Evolutionary conservation across 2,113 vertebrate species (phyloP).

Genomic region (Gobio gobio): DNA sequence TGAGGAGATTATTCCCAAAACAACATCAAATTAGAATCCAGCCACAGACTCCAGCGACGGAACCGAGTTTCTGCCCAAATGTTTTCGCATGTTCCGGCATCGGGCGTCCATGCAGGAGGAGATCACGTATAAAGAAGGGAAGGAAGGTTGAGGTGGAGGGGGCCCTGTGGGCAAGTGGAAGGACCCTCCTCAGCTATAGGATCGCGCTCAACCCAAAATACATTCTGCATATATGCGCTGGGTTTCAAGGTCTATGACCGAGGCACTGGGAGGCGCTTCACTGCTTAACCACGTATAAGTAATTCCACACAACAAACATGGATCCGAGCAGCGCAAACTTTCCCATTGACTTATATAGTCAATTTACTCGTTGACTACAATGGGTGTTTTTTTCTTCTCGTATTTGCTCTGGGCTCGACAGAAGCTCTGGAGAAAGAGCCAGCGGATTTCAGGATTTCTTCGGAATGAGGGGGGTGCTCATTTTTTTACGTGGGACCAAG

Average conservation of each 20-base stretch:
- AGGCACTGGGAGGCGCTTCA: slow-evolving; percentile 73
- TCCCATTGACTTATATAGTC: slow-evolving; percentile 32
- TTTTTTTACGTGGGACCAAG: neutral
- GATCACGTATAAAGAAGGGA: neutral
- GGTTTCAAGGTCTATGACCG: slow-evolving; percentile 52
- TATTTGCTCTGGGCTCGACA: slow-evolving; percentile 40
- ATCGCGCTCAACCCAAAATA: slow-evolving; percentile 55
- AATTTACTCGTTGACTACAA: slow-evolving; percentile 35
- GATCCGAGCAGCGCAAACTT: slow-evolving; percentile 63
- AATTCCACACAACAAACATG: slow-evolving; percentile 46
- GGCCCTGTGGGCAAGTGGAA: slow-evolving; percentile 44
- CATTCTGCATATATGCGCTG: slow-evolving; percentile 62
- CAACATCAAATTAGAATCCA: slow-evolving; percentile 67
- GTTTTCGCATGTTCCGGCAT: slow-evolving; percentile 69
- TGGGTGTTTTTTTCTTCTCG: neutral
- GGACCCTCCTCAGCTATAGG: slow-evolving; percentile 61
- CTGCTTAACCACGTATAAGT: slow-evolving; percentile 69
- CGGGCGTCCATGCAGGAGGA: slow-evolving; percentile 51
- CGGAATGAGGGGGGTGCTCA: neutral
- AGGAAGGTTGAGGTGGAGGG: slow-evolving; percentile 35
- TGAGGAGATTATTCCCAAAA: slow-evolving; percentile 47
- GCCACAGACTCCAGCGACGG: slow-evolving; percentile 58
- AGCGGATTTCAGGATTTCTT: slow-evolving; percentile 29
- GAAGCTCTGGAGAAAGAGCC: slow-evolving; percentile 42
- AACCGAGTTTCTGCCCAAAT: slow-evolving; percentile 58